Conservation (phyloP, 2,888 invertebrate genomes). For the Metopia argyrocephala region DNA sequence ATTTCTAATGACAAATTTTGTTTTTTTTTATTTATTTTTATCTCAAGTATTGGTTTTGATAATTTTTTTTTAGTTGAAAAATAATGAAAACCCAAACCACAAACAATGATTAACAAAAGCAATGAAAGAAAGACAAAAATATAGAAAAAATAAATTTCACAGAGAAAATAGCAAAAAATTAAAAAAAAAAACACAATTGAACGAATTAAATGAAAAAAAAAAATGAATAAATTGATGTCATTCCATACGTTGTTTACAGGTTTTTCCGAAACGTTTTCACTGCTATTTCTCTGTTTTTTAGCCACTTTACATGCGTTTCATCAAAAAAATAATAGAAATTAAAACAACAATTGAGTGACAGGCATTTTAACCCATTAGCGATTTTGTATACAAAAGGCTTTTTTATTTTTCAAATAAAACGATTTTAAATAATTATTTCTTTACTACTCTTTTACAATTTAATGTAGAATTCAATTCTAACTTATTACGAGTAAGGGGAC, state of each 20-base stretch:
- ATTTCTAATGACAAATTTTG: background rate
- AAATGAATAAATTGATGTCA: slow-evolving; percentile 7
- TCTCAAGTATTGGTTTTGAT: background rate
- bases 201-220: background rate
- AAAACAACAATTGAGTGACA: background rate
- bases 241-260: background rate
- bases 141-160: background rate
- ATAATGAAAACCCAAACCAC: background rate
- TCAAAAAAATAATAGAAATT: slow-evolving; percentile 1
- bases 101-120: background rate
- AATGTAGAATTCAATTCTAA: too few species aligned
- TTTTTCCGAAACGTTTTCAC: background rate
- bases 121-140: background rate
- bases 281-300: background rate
- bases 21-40: background rate
- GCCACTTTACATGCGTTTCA: background rate
- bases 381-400: too few species aligned
- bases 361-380: slow-evolving; percentile 13
- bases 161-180: background rate
- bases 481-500: too few species aligned
- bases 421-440: too few species aligned
- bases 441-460: too few species aligned
- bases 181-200: background rate
- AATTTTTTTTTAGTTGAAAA: background rate
- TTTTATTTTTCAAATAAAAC: too few species aligned